Percentiles rank a stretch among this genome's conserved stretches.
Evolutionary conservation across 1,140 invertebrate genomes (phyloP).

Genomic region (Tetragnatha versicolor): DNA sequence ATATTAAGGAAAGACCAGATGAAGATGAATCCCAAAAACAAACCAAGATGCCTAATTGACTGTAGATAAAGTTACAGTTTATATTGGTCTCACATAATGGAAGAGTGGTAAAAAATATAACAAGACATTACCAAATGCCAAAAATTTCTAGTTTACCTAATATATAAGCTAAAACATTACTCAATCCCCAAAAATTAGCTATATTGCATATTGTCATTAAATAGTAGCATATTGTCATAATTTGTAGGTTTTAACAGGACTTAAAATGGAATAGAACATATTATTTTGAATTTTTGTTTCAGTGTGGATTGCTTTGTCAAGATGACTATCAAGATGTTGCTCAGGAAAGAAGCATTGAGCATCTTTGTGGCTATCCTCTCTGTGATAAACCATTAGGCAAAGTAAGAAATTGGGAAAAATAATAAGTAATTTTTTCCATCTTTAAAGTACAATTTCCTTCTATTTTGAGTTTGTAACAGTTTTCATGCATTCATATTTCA

Average conservation of each 20-base stretch:
- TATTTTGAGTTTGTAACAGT: background rate
- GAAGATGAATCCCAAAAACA: no score
- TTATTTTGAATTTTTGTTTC: background rate
- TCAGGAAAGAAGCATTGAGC: constrained; percentile 44
- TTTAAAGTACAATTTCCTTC: background rate
- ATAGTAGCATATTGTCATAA: background rate
- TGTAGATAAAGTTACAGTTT: no score
- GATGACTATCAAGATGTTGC: constrained; percentile 39
- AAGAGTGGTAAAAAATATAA: no score
- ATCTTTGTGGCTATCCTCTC: constrained; percentile 43
- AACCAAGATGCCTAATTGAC: no score
- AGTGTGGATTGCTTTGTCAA: constrained; percentile 40
- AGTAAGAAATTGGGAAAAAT: no score
- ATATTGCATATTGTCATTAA: background rate
- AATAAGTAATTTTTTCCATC: background rate
- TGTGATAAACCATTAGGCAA: constrained; percentile 20
- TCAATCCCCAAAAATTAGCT: no score
- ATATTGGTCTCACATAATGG: no score
- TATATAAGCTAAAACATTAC: background rate
- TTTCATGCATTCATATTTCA: background rate
- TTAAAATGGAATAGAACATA: background rate
- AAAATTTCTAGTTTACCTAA: no score
- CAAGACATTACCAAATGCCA: no score
- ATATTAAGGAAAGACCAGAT: no score
- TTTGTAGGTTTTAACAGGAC: background rate